Evolutionary conservation across 2,113 vertebrate species (phyloP).

Genomic region (Hirundichthys speculiger): DNA sequence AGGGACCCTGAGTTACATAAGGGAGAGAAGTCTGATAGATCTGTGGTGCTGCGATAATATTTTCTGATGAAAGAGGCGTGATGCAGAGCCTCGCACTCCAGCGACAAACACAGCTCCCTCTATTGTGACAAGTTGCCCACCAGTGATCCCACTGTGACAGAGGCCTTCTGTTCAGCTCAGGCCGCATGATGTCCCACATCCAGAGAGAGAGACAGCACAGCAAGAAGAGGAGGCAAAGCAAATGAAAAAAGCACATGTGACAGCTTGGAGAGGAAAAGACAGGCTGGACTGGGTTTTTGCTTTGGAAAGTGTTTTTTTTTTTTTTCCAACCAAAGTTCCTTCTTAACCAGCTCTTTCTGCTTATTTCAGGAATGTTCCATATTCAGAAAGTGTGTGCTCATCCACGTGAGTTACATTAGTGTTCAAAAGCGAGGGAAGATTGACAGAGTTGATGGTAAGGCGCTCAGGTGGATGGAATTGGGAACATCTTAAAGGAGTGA

Average conservation of each 20-base stretch:
- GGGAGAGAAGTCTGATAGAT: slow-evolving; percentile 40
- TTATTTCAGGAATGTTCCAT: slow-evolving; percentile 62
- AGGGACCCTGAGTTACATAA: slow-evolving; percentile 53
- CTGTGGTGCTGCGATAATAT: slow-evolving; percentile 35
- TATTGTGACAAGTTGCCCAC: slow-evolving; percentile 60
- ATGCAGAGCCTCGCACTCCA: slow-evolving; percentile 47
- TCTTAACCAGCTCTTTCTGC: slow-evolving; percentile 34
- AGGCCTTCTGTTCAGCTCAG: slow-evolving; percentile 56
- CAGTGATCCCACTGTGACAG: slow-evolving; percentile 50
- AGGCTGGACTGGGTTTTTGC: slow-evolving; percentile 40
- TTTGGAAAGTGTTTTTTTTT: slow-evolving; percentile 54
- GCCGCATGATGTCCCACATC: slow-evolving; percentile 51
- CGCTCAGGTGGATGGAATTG: slow-evolving; percentile 38
- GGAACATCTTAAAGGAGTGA: slow-evolving; percentile 38
- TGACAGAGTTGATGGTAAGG: slow-evolving; percentile 29
- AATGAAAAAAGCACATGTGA: slow-evolving; percentile 41
- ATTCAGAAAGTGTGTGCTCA: slow-evolving; percentile 40
- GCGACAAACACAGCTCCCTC: slow-evolving; percentile 56
- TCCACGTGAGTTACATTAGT: slow-evolving; percentile 40
- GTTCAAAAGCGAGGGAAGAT: slow-evolving; percentile 41
- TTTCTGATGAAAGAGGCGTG: slow-evolving; percentile 51
- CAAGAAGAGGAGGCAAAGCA: slow-evolving; percentile 1
- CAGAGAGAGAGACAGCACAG: slow-evolving; percentile 23
- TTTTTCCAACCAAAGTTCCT: slow-evolving; percentile 34
- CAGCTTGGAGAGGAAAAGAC: slow-evolving; percentile 32